A percentile compares a stretch with the other conserved stretches of the same genome.
Conservation (phyloP, 2,797 vertebrate species). For the Odontamblyopus lacepedii region DNA sequence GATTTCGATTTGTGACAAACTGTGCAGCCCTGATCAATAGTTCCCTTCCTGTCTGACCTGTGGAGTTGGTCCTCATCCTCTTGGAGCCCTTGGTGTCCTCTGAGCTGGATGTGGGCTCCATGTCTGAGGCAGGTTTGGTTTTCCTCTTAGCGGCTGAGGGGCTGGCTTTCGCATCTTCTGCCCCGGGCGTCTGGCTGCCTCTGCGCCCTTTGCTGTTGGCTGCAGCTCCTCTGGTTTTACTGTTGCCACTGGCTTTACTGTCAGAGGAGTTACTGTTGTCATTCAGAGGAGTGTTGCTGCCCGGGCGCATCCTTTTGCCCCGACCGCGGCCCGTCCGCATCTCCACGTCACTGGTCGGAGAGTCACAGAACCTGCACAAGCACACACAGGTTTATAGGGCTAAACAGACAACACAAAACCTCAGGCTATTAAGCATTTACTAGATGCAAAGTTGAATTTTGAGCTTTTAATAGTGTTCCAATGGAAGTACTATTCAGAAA, state of each 20-base stretch:
- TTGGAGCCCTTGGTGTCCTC: slow-evolving; percentile 99
- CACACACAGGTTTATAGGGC: background rate
- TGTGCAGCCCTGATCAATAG: no score
- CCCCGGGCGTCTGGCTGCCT: slow-evolving; percentile 95
- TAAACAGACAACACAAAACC: background rate
- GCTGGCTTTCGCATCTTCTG: slow-evolving; percentile 94
- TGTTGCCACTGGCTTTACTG: slow-evolving; percentile 85
- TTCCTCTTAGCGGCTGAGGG: slow-evolving; percentile 94
- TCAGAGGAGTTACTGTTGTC: slow-evolving; percentile 90
- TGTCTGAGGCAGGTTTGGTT: slow-evolving; percentile 93
- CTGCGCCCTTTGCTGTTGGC: slow-evolving; percentile 95
- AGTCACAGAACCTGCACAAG: slow-evolving; percentile 92
- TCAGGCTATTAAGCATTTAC: no score
- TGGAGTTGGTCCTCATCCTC: slow-evolving; percentile 89
- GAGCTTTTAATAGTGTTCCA: background rate
- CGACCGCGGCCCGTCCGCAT: slow-evolving; percentile 97
- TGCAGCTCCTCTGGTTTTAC: slow-evolving; percentile 90
- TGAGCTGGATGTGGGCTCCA: slow-evolving; percentile 98
- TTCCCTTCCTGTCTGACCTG: background rate
- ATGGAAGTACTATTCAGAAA: no score
- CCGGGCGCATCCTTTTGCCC: slow-evolving; percentile 95
- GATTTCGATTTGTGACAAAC: no score
- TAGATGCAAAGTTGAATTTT: background rate
- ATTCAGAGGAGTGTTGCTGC: slow-evolving; percentile 90
- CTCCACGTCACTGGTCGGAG: slow-evolving; percentile 97